Evolutionary conservation across 2,888 invertebrate genomes (phyloP).

Genomic region (Oligia fasciuncula): DNA sequence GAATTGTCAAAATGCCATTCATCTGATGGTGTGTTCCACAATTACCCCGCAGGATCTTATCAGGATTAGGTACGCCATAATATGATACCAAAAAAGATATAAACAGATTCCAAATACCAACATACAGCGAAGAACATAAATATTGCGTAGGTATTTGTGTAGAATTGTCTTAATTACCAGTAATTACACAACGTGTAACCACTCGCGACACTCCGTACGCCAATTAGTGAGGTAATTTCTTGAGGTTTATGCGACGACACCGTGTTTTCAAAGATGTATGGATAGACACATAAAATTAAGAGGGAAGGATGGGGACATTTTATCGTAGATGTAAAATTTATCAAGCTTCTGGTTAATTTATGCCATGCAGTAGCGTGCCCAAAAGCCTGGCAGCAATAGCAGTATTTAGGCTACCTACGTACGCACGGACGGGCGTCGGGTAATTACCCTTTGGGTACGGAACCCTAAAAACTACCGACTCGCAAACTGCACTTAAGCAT

Average conservation of each 20-base stretch:
- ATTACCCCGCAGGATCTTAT: background rate
- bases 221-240: constrained; percentile 41
- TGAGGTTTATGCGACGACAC: background rate
- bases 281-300: background rate
- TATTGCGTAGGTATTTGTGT: constrained; percentile 2
- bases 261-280: constrained; percentile 1
- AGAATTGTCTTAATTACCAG: constrained; percentile 18
- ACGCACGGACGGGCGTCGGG: too few species aligned
- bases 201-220: constrained; percentile 2
- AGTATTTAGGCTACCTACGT: too few species aligned
- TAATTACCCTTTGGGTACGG: too few species aligned
- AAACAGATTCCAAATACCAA: constrained; percentile 12
- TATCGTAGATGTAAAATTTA: background rate
- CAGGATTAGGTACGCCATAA: background rate
- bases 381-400: background rate
- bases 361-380: background rate
- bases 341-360: background rate
- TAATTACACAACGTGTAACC: constrained; percentile 19
- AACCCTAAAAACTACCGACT: too few species aligned
- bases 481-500: too few species aligned
- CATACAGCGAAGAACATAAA: background rate
- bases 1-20: background rate
- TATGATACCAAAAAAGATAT: background rate
- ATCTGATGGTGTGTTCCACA: background rate
- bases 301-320: background rate